Evolutionary conservation across 1,140 invertebrate genomes (phyloP).

Genomic region (Diprion similis): DNA sequence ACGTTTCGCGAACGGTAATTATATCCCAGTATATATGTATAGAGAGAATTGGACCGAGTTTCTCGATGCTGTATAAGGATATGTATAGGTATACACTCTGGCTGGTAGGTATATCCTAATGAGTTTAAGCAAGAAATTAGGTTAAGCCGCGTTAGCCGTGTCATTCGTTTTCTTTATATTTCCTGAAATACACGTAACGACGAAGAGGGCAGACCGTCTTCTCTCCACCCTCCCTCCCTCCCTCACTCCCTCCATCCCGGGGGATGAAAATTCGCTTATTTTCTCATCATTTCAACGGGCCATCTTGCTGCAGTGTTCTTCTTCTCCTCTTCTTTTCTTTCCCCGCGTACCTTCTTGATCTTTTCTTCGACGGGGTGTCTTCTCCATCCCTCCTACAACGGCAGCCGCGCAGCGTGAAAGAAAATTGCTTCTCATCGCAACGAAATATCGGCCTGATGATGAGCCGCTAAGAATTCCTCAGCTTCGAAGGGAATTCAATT

Average conservation of each 20-base stretch:
- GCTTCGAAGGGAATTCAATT: too few relatives aligned
- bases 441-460: constrained; percentile 56
- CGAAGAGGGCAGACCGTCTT: too few relatives aligned
- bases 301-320: constrained; percentile 56
- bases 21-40: too few relatives aligned
- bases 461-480: constrained; percentile 31
- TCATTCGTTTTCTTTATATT: constrained; percentile 56
- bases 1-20: too few relatives aligned
- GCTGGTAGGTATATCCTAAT: constrained; percentile 39
- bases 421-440: constrained; percentile 61
- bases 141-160: constrained; percentile 60
- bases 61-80: too few relatives aligned
- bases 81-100: background rate
- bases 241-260: background rate
- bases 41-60: too few relatives aligned
- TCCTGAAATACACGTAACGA: constrained; percentile 44
- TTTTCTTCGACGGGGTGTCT: background rate
- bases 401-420: constrained; percentile 32
- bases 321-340: constrained; percentile 35
- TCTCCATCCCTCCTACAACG: background rate
- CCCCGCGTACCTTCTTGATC: background rate
- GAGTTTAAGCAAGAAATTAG: constrained; percentile 60
- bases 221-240: constrained; percentile 8
- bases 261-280: constrained; percentile 56
- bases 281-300: constrained; percentile 56